Conservation (phyloP, 1,140 invertebrate genomes). For the Bombus soroeensis region DNA sequence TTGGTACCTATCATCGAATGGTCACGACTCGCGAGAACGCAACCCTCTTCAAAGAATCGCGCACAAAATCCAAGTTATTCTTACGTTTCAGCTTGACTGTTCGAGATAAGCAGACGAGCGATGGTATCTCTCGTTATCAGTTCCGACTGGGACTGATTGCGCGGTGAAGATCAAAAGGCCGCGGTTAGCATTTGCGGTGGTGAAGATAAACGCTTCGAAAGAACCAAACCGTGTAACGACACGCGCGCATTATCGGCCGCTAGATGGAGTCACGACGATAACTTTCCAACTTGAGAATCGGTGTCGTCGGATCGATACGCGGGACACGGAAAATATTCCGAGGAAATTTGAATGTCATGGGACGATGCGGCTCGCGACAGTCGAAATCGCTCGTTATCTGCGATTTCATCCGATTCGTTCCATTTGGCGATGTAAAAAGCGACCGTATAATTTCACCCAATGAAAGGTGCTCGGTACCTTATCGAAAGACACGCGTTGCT, state of each 20-base stretch:
- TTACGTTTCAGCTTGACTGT: neutral
- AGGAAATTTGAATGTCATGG: neutral
- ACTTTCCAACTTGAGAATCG: neutral
- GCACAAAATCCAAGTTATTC: neutral
- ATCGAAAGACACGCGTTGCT: constrained; percentile 18
- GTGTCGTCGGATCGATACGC: neutral
- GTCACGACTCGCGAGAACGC: neutral
- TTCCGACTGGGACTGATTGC: constrained; percentile 40
- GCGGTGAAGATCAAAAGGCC: constrained; percentile 60
- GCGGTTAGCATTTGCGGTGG: constrained; percentile 17
- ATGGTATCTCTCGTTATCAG: constrained; percentile 55
- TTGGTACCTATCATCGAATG: neutral
- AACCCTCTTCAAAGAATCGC: neutral
- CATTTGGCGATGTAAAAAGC: neutral
- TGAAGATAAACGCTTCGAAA: constrained; percentile 39
- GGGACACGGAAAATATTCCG: neutral
- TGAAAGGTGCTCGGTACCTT: neutral
- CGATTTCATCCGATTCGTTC: constrained; percentile 5
- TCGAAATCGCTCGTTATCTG: constrained; percentile 7
- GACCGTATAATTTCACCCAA: constrained; percentile 23
- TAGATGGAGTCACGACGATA: neutral
- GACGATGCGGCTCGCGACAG: neutral
- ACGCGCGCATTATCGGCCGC: neutral
- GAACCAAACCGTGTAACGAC: neutral
- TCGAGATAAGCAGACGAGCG: constrained; percentile 34